A percentile compares a stretch with the other conserved stretches of the same genome.
phyloP scores from a whole-genome alignment of 1,140 invertebrate genomes.

The Sycophila sp. region DNA sequence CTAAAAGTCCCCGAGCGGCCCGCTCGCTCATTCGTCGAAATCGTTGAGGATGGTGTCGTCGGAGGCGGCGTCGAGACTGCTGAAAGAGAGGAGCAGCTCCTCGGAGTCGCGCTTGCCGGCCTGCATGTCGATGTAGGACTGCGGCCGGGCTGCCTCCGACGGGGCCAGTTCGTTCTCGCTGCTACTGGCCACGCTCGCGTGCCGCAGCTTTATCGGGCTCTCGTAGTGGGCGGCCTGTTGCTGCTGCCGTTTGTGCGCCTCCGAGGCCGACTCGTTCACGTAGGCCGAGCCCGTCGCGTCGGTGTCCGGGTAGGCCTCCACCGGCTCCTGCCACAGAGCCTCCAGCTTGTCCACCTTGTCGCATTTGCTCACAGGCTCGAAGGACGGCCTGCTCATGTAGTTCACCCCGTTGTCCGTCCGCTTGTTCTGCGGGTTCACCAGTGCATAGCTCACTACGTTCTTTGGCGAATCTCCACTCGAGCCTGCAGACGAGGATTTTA shows the following conservation, averaged over 20 bases:
- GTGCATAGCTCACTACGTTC: constrained; percentile 6
- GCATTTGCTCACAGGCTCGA: constrained; percentile 58
- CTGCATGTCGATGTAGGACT: constrained; percentile 68
- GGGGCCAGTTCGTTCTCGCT: constrained; percentile 60
- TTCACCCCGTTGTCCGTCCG: constrained; percentile 56
- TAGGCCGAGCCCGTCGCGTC: constrained; percentile 48
- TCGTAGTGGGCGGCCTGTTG: constrained; percentile 57
- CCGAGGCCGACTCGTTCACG: constrained; percentile 53
- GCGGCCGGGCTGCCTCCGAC: constrained; percentile 53
- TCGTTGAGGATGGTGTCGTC: background rate
- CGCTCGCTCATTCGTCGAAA: background rate
- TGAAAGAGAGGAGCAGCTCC: background rate
- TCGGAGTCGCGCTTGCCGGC: constrained; percentile 26
- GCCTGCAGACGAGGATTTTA: background rate
- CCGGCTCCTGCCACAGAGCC: constrained; percentile 52
- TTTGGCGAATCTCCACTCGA: constrained; percentile 13
- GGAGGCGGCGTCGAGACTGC: background rate
- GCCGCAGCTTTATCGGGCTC: constrained; percentile 64
- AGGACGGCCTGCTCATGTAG: constrained; percentile 57
- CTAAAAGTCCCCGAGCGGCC: too few relatives aligned
- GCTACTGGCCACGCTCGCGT: constrained; percentile 52
- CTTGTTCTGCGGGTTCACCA: background rate
- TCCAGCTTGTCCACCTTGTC: constrained; percentile 64
- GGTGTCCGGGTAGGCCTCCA: background rate
- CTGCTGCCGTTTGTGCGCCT: constrained; percentile 41